These are phyloP conservation scores for Lepus europaeus DNA, from an alignment of 2,113 vertebrate species.

Conservation along the genomic window DNA sequence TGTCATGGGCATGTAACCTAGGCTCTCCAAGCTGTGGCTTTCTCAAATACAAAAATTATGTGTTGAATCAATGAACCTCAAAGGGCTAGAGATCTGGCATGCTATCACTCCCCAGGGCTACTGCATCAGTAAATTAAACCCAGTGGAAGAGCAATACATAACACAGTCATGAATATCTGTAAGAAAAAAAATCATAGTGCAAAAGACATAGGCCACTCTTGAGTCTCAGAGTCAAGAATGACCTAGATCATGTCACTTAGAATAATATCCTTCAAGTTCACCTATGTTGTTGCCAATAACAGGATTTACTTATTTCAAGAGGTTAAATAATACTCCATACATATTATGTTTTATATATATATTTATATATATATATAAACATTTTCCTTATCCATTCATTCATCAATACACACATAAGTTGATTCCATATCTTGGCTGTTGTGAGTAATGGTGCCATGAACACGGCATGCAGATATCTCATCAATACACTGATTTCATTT, in stretches of 20 bases:
- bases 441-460: too few relatives aligned
- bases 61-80: neutral
- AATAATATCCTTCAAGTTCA: too few relatives aligned
- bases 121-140: neutral
- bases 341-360: too few relatives aligned
- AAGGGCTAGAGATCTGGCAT: neutral
- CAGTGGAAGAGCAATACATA: neutral
- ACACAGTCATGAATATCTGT: neutral
- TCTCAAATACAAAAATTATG: neutral
- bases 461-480: too few relatives aligned
- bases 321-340: too few relatives aligned
- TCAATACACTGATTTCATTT: too few relatives aligned
- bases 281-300: too few relatives aligned
- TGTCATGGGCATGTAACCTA: neutral
- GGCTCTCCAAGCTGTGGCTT: neutral
- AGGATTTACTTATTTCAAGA: too few relatives aligned
- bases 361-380: too few relatives aligned
- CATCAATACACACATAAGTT: too few relatives aligned
- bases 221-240: slow-evolving; percentile 13
- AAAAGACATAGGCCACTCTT: slow-evolving; percentile 36
- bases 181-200: neutral
- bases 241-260: neutral
- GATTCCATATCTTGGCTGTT: too few relatives aligned
- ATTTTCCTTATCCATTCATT: too few relatives aligned
- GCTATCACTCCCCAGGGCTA: neutral